These are phyloP conservation scores for Seira musarum DNA, from an alignment of 2,888 invertebrate species.

Conservation along the genomic window DNA sequence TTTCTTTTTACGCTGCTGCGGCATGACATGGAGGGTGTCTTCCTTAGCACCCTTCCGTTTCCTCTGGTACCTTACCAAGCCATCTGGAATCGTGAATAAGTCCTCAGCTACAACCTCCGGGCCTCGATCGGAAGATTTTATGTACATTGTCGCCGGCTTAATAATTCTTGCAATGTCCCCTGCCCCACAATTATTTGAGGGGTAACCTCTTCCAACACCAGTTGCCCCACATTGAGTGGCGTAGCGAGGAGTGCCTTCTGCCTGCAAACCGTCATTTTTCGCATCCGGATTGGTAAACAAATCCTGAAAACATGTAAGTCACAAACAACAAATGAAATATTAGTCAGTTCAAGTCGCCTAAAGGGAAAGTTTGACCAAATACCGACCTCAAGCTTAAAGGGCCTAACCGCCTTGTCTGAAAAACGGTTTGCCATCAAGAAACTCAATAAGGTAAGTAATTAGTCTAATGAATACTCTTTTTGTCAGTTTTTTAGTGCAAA, in stretches of 20 bases:
- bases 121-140: conserved; percentile 60
- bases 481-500: neutral
- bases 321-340: neutral
- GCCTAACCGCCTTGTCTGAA: conserved; percentile 40
- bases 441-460: neutral
- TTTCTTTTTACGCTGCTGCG: conserved; percentile 64
- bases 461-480: neutral
- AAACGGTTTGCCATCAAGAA: conserved; percentile 28
- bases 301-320: conserved; percentile 42
- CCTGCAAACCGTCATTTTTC: conserved; percentile 23
- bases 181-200: conserved; percentile 52
- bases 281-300: conserved; percentile 23
- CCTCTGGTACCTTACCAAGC: conserved; percentile 47
- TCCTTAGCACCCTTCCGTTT: conserved; percentile 41
- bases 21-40: conserved; percentile 60
- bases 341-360: neutral
- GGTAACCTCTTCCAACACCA: conserved; percentile 32
- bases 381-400: conserved; percentile 62
- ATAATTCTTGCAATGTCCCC: conserved; percentile 59
- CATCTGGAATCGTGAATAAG: conserved; percentile 64
- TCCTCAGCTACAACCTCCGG: conserved; percentile 64
- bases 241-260: conserved; percentile 18
- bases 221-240: conserved; percentile 52
- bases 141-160: conserved; percentile 58
- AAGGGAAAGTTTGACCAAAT: neutral